A percentile compares a stretch with the other conserved stretches of the same genome.
Conservation (phyloP, 35 echinoderm and acorn worm species). For the Stichopus chloronotus region DNA sequence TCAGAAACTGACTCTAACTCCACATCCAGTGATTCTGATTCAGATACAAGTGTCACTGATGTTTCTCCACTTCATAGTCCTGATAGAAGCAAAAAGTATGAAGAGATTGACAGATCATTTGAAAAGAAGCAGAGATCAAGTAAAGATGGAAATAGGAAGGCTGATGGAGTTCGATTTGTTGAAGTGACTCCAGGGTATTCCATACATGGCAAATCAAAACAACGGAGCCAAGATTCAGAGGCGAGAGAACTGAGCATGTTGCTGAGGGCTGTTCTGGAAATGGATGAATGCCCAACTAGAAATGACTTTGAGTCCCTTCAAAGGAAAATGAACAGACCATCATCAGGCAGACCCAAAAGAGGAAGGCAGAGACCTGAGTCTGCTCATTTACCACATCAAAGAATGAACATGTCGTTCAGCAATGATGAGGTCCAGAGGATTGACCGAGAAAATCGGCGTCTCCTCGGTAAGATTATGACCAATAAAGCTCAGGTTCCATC, state of each 20-base stretch:
- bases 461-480: conserved; percentile 78
- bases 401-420: conserved; percentile 98
- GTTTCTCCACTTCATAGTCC: conserved; percentile 94
- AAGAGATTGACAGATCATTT: conserved; percentile 43
- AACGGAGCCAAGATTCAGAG: conserved; percentile 64
- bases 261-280: conserved; percentile 86
- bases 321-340: conserved; percentile 74
- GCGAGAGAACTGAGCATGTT: conserved; percentile 87
- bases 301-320: conserved; percentile 52
- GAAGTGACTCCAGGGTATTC: conserved; percentile 64
- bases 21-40: conserved; percentile 75
- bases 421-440: conserved; percentile 91
- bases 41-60: conserved; percentile 87
- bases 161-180: conserved; percentile 50
- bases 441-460: conserved; percentile 90
- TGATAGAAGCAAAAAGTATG: conserved; percentile 36
- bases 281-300: conserved; percentile 80
- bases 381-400: conserved; percentile 76
- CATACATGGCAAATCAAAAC: conserved; percentile 42
- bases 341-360: conserved; percentile 57
- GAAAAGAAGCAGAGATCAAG: background rate
- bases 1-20: conserved; percentile 62
- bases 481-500: conserved; percentile 43
- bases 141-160: conserved; percentile 27
- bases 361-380: conserved; percentile 42